Evolutionary conservation across 1,140 invertebrate genomes (phyloP), one percentile per base, ranked within the genome.

Genomic region (Chironomus striatipennis): DNA sequence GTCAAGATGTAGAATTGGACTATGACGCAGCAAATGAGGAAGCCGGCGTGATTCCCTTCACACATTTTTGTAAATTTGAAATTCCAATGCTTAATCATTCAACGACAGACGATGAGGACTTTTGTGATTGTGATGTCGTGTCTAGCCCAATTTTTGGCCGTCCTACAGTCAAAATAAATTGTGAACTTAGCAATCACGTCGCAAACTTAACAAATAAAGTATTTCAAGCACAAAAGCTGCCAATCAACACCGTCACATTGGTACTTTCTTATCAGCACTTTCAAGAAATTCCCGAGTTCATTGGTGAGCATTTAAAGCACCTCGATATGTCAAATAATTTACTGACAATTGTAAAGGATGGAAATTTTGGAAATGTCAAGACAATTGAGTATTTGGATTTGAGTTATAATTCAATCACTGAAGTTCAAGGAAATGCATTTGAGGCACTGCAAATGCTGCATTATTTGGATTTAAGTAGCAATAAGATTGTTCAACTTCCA

Each of bases 11-110:
- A 10, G 17, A 70, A 70, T 3, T 2, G 4, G 65, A 70, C 20
- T 70, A 70, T 70, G 65, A 70, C n/a, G 47, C 9, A 57, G n/a
- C 7, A 57, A 57, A 57, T 70, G 65, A 70, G 20, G 20, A 70
- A 20, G 20, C 9, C 9, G 47, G 47, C 5, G 12, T 57, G 12
- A 57, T 57, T 15, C 17, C 20, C 20, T 70, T 70, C 20, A 20
- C 2, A 2, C 65, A 21, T 21, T 20, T 70, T 70, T 70, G 65
- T 17, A 70, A 17, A 10, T 70, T 70, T 12, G 65, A 70, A 18
- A 15, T 15, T 20, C 65, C 65, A 70, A 20, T 70, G 65, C 18
- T 70, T 7, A 70, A 70, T 70, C 65, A 70, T 7, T 20, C 65
- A 70, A 18, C 18, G 17, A 9, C 1, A 20, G 65, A 70, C 3